Base-by-base conservation (phyloP, 2,888 invertebrate species). In the Callimorpha dominula region DNA sequence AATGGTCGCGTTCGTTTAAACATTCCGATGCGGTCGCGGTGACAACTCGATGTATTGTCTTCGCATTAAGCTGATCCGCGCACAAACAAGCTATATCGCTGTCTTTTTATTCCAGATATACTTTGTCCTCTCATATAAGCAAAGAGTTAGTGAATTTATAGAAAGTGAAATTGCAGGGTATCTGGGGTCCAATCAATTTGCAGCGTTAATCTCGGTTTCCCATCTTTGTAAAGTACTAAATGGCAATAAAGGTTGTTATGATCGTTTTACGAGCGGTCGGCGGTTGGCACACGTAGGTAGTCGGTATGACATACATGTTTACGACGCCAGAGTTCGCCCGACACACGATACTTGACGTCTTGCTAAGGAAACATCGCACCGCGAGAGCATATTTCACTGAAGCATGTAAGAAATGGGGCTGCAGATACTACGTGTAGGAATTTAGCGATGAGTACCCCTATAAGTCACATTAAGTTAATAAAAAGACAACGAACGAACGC, bases 11-110 rank as follows among this genome's bases (percentile, higher is more conserved):
- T 93, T 91, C 93, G 94, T 91, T 93, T 91, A 92, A 93, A 88
- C 92, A 95, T 95, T 94, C 95, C 95, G 89, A 89, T 92, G 94
- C 94, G 94, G 94, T 93, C 94, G 92, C 92, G 90, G 87, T 93
- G 95, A 95, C 95, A 95, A 91, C 92, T 90, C 92, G 94, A 94
- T 95, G 95, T 95, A 95, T 95, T 95, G 95, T 95, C 91, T 92
- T 88, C 89, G 90, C 89, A 90, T 89, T 91, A 89, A 91, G 87
- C 88, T 93, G 94, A 94, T 84, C 81, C 78, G 68, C 75, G 77
- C 78, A 84, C 81, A 81, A 84, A 91, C 91, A 90, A 90, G 91
- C 90, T 90, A 90, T 90, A 90, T 90, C 90, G 84, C 86, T 85
- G 82, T 90, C 88, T 90, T 91, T 92, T 89, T 85, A 81, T 79